Evolutionary conservation across 2,888 invertebrate species (phyloP).

Genomic region (Hydropsyche betteni): DNA sequence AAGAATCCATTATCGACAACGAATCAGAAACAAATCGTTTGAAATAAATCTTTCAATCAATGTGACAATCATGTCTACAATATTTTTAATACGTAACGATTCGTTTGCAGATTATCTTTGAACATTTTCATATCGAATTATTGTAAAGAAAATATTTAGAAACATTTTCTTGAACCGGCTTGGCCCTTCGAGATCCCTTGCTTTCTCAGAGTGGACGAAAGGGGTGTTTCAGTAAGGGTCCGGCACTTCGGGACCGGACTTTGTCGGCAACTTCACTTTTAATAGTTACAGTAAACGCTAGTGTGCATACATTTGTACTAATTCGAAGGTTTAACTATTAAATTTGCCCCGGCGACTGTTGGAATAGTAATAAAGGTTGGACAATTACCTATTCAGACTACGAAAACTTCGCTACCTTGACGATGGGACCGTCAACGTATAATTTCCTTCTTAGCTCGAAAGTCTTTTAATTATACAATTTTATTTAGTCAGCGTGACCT

Average conservation of each 20-base stretch:
- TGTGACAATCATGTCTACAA: too few species aligned
- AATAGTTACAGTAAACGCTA: slow-evolving; percentile 50
- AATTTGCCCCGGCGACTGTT: slow-evolving; percentile 47
- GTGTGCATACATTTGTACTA: slow-evolving; percentile 50
- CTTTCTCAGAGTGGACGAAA: slow-evolving; percentile 25
- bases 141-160: slow-evolving; percentile 23
- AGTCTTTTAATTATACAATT: background rate
- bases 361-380: slow-evolving; percentile 48
- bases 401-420: slow-evolving; percentile 42
- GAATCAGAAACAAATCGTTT: too few species aligned
- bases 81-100: too few species aligned
- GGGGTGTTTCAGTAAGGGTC: slow-evolving; percentile 13
- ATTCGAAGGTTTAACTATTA: slow-evolving; percentile 50
- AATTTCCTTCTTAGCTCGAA: background rate
- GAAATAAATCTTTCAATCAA: too few species aligned
- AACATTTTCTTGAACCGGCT: slow-evolving; percentile 43
- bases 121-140: background rate
- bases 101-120: too few species aligned
- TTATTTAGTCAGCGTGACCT: background rate
- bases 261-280: slow-evolving; percentile 51
- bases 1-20: too few species aligned
- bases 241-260: slow-evolving; percentile 44
- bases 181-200: slow-evolving; percentile 31
- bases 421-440: slow-evolving; percentile 2
- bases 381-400: slow-evolving; percentile 47